Evolutionary conservation across 2,888 invertebrate genomes (phyloP).

Genomic region (Drosophila phalerata): DNA sequence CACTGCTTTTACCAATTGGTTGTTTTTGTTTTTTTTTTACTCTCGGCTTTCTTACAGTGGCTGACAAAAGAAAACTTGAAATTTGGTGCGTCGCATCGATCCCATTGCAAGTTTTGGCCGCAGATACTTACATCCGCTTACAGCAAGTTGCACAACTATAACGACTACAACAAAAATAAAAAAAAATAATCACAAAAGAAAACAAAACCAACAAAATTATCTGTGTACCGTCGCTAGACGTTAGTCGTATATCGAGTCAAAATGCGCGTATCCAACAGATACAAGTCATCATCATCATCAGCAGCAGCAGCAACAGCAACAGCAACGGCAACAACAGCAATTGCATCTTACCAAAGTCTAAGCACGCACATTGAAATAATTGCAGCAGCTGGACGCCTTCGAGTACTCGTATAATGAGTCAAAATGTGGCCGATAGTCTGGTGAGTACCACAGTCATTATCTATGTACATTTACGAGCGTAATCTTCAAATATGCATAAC

Average conservation of each 20-base stretch:
- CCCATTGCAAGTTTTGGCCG: slow-evolving; percentile 65
- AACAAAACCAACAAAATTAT: slow-evolving; percentile 25
- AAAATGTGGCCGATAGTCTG: slow-evolving; percentile 86
- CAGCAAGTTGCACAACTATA: slow-evolving; percentile 58
- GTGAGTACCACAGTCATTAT: slow-evolving; percentile 72
- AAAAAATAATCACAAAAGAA: slow-evolving; percentile 27
- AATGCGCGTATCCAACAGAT: slow-evolving; percentile 71
- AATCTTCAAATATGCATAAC: slow-evolving; percentile 10
- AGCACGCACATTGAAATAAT: slow-evolving; percentile 75
- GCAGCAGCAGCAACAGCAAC: slow-evolving; percentile 22
- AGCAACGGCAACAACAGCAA: slow-evolving; percentile 40
- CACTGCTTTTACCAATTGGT: slow-evolving; percentile 66
- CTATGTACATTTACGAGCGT: background rate
- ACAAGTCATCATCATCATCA: slow-evolving; percentile 64
- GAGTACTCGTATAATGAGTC: slow-evolving; percentile 82
- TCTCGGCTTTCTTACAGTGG: slow-evolving; percentile 71
- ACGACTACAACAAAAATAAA: slow-evolving; percentile 20
- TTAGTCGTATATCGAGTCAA: slow-evolving; percentile 59
- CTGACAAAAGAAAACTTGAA: slow-evolving; percentile 68
- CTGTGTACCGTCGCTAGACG: slow-evolving; percentile 56
- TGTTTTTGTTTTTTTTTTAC: slow-evolving; percentile 19
- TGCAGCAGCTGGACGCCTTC: slow-evolving; percentile 64
- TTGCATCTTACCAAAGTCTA: slow-evolving; percentile 71
- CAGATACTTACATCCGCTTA: slow-evolving; percentile 67
- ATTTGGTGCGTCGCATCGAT: slow-evolving; percentile 58